Evolutionary conservation across 2,797 vertebrate species (phyloP).

Genomic region (Cynodonichthys magdalenae): DNA sequence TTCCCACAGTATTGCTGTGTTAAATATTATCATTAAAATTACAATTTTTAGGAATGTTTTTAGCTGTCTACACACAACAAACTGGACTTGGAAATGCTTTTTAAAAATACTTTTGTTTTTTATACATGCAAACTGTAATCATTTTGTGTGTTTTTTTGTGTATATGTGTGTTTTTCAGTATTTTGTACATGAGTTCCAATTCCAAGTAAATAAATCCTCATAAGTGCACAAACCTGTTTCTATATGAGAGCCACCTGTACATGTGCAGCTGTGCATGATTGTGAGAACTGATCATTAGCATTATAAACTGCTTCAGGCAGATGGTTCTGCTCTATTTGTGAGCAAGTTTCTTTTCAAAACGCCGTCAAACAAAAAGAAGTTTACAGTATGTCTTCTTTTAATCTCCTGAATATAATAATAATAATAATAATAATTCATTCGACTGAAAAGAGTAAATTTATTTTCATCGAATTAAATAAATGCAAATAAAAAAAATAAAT

Average conservation of each 20-base stretch:
- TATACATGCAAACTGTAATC: neutral
- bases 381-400: neutral
- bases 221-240: conserved; percentile 6
- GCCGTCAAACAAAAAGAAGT: neutral
- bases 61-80: too few species aligned
- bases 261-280: conserved; percentile 5
- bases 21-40: too few species aligned
- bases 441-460: conserved; percentile 17
- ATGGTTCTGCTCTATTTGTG: conserved; percentile 11
- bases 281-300: conserved; percentile 10
- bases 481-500: neutral
- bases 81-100: too few species aligned
- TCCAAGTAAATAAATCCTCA: conserved; percentile 3
- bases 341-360: conserved; percentile 8
- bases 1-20: too few species aligned
- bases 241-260: neutral
- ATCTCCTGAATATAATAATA: neutral
- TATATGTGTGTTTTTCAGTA: neutral
- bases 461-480: neutral
- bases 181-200: neutral
- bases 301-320: neutral
- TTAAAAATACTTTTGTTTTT: too few species aligned
- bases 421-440: neutral
- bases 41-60: too few species aligned
- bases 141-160: neutral